Base-by-base conservation (phyloP, 2,888 invertebrate species). In the Agrochola macilenta region DNA sequence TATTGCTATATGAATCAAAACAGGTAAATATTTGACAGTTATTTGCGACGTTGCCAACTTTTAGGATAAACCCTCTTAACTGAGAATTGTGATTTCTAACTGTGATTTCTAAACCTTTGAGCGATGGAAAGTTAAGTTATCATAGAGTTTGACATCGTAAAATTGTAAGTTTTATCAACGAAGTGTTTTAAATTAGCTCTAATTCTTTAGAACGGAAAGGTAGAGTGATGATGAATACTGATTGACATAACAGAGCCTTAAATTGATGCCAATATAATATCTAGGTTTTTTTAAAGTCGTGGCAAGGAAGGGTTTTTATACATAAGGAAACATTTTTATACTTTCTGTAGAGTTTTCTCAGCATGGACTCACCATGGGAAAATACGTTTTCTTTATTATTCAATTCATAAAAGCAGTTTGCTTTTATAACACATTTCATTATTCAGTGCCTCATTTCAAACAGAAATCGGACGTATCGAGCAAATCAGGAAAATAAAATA, bases 401-500 rank as follows among this genome's bases (percentile, higher is more conserved):
- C 8, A 63, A 71, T 43, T 57, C 57, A 12, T 12, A 12, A 7
- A 43, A n/a, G 23, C 26, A 17, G 20, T 75, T 72, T 54, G 14
- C 17, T 17, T 30, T 63, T 30, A 54, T 8, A 23, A 49, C 17
- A 5, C 12, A 35, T 30, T 73, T 57, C 0, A 74, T 65, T n/a
- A 69, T 69, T 60, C 5, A 69, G 30, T n/a, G 17, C 26, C 12
- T 46, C 17, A 26, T 63, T 78, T 49, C 0, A 75, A 66, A 39
- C 17, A 17, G 20, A 69, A 69, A 64, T 43, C 20, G 5, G 3
- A 35, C 2, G 20, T 20, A 3, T 63, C 23, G n/a, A 17, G 12
- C 14, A 39, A 66, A 81, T 52, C 30, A 63, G 63, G 63, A 71
- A 80, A 76, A 76, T 68, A 20, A 58, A 80, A 64, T 43, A 35